Conservation (phyloP, 2,797 vertebrate species). For the Sebastes minor region DNA sequence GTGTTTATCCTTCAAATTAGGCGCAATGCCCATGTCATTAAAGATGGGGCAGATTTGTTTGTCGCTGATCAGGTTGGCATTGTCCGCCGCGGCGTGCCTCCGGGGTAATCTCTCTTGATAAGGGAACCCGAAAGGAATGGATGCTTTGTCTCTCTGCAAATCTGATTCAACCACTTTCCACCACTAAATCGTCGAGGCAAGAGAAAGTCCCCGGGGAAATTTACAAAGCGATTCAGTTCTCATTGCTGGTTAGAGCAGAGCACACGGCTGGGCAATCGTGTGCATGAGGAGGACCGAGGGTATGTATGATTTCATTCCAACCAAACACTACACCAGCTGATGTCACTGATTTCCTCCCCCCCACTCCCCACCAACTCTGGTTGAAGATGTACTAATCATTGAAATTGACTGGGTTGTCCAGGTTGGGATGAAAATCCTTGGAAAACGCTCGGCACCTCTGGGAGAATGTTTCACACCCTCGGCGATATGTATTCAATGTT, state of each 20-base stretch:
- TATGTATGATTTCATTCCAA: slow-evolving; percentile 70
- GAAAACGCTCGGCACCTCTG: background rate
- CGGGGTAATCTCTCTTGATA: slow-evolving; percentile 77
- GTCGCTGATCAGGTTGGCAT: slow-evolving; percentile 75
- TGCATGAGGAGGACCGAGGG: slow-evolving; percentile 55
- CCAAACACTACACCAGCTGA: slow-evolving; percentile 68
- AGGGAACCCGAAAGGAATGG: slow-evolving; percentile 68
- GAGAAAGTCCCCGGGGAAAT: slow-evolving; percentile 75
- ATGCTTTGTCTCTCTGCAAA: slow-evolving; percentile 77
- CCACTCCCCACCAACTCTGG: background rate
- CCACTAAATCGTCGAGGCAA: slow-evolving; percentile 77
- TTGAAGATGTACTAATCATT: slow-evolving; percentile 56
- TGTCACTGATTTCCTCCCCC: slow-evolving; percentile 48
- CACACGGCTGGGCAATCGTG: slow-evolving; percentile 69
- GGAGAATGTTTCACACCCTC: background rate
- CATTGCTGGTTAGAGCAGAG: slow-evolving; percentile 75
- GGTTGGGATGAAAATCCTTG: slow-evolving; percentile 26
- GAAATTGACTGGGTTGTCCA: slow-evolving; percentile 42
- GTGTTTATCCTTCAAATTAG: slow-evolving; percentile 70
- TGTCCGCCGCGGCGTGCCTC: slow-evolving; percentile 62
- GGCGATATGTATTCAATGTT: background rate
- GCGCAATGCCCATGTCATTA: slow-evolving; percentile 68
- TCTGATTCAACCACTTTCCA: slow-evolving; percentile 80
- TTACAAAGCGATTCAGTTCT: slow-evolving; percentile 76
- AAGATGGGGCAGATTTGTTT: slow-evolving; percentile 77